Evolutionary conservation across 1,140 invertebrate species (phyloP).

Genomic region (Macrocentrus cingulum): DNA sequence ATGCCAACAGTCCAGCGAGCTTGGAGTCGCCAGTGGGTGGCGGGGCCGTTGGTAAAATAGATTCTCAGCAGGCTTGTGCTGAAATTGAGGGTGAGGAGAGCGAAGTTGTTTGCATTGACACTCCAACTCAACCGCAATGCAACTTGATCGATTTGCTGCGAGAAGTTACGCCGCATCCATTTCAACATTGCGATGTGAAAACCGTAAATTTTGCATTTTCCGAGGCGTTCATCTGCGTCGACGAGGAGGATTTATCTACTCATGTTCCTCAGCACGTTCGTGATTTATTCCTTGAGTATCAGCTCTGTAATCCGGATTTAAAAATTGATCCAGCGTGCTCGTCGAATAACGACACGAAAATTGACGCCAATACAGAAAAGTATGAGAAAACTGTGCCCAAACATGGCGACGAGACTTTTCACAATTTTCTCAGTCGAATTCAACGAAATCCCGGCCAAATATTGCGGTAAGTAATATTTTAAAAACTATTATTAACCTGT

Average conservation of each 20-base stretch:
- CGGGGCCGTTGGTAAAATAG: slow-evolving; percentile 60
- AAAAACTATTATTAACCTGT: slow-evolving; percentile 17
- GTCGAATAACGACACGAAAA: slow-evolving; percentile 39
- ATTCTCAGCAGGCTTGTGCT: slow-evolving; percentile 65
- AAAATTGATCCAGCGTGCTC: slow-evolving; percentile 34
- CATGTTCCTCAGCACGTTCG: slow-evolving; percentile 64
- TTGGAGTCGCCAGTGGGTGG: slow-evolving; percentile 52
- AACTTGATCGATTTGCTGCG: slow-evolving; percentile 66
- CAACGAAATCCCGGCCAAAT: slow-evolving; percentile 79
- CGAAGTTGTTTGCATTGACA: slow-evolving; percentile 69
- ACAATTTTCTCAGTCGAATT: slow-evolving; percentile 74
- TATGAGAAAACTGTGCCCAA: slow-evolving; percentile 78
- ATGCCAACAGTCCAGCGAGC: slow-evolving; percentile 55
- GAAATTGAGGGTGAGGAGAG: slow-evolving; percentile 72
- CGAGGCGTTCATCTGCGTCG: slow-evolving; percentile 65
- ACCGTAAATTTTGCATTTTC: slow-evolving; percentile 48
- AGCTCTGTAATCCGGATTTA: slow-evolving; percentile 60
- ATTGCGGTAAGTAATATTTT: slow-evolving; percentile 64
- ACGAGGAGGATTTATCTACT: slow-evolving; percentile 57
- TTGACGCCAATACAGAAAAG: slow-evolving; percentile 58
- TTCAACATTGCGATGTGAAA: slow-evolving; percentile 51
- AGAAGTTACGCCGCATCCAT: slow-evolving; percentile 58
- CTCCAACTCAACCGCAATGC: slow-evolving; percentile 66
- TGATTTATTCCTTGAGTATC: slow-evolving; percentile 67
- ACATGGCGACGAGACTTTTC: slow-evolving; percentile 80